phyloP scores from a whole-genome alignment of 2,888 invertebrate genomes.

The Xestia xanthographa region DNA sequence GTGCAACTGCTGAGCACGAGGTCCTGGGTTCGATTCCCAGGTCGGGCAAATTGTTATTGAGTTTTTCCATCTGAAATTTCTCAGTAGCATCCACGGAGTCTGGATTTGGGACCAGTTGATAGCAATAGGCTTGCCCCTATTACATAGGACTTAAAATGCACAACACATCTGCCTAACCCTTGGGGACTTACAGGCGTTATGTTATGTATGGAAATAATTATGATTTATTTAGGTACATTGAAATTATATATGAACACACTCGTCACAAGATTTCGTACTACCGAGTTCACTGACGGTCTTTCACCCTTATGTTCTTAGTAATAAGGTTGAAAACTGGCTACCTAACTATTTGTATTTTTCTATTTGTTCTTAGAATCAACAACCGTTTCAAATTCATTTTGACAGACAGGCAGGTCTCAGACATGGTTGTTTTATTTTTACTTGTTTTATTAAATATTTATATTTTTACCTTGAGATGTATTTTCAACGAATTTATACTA shows the following conservation, averaged over 20 bases:
- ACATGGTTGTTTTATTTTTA: background rate
- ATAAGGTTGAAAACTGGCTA: background rate
- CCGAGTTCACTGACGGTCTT: no score
- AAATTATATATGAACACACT: no score
- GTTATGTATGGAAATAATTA: background rate
- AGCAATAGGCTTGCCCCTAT: background rate
- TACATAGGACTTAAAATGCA: background rate
- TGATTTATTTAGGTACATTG: background rate
- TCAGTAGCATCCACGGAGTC: background rate
- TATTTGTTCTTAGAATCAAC: background rate
- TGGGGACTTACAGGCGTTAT: background rate
- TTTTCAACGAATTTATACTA: no score
- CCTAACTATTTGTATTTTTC: background rate
- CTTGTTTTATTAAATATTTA: background rate
- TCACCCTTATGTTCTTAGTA: no score
- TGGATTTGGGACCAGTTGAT: background rate
- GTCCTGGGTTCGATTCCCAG: background rate
- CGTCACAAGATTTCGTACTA: no score
- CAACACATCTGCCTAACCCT: background rate
- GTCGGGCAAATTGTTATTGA: background rate
- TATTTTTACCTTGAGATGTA: no score
- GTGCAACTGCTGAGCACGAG: background rate
- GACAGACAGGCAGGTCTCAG: constrained; percentile 1
- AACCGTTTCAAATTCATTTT: constrained; percentile 3
- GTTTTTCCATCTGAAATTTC: background rate